Base-by-base conservation (phyloP, 2,113 vertebrate species). In the Dicentrarchus labrax region DNA sequence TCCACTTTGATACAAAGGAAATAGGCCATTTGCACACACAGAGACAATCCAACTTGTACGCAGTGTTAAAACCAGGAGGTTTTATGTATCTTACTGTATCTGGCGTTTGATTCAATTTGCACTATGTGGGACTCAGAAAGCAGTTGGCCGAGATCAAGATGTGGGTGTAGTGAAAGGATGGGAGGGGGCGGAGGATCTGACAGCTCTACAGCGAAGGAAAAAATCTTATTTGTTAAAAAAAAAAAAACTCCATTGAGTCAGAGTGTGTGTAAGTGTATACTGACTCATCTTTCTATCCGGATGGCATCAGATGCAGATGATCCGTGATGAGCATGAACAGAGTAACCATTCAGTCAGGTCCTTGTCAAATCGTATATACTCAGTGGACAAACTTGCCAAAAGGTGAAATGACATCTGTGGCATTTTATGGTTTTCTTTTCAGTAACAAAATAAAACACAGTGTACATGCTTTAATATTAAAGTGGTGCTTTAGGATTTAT, bases 131-230 rank as follows among this genome's bases (percentile, higher is more conserved):
- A 86, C 86, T 86, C 57, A 66, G 74, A 66, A 85, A 92, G 86
- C 86, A 88, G 72, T 89, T 89, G 88, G 91, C 89, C 80, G 41
- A 72, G 86, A 85, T 85, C 64, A 78, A 86, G 84, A 86, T 84
- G 93, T 94, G 91, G 93, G 91, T 82, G 93, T 88, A 71, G 78
- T 86, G 80, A 84, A 87, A 84, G 77, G 83, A 84, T 78, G 78
- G 59, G 80, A 84, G 84, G 89, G 70, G 89, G 83, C 17, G 88
- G 84, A 79, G 59, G 62, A 91, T 88, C 83, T 87, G 87, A 88
- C 82, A 88, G 84, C 79, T 87, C 56, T 57, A 73, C 39, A 17
- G 72, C 8, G 22, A 74, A 76, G 72, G 65, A 85, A 86, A 86
- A 79, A 85, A 74, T 77, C 60, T 76, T 30, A 66, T 82, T 89